Conservation (phyloP, 2,113 vertebrate genomes). For the Myotis lucifugus region DNA sequence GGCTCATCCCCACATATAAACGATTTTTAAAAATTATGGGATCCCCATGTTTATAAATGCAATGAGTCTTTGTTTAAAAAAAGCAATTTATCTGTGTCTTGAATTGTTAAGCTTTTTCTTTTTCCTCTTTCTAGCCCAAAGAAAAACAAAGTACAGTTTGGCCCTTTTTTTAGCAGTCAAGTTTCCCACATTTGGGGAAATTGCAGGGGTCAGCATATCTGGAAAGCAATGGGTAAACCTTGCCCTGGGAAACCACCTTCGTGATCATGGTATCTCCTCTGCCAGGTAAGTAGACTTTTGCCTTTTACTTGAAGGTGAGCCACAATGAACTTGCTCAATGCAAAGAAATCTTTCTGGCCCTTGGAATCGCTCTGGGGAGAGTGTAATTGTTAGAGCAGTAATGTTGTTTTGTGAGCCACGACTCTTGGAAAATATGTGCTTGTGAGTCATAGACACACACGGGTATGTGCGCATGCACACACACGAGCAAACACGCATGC, state of each 20-base stretch:
- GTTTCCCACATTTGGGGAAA: neutral
- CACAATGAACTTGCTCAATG: conserved; percentile 70
- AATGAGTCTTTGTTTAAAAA: conserved; percentile 84
- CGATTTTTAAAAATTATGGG: conserved; percentile 82
- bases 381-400: neutral
- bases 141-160: conserved; percentile 80
- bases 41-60: conserved; percentile 82
- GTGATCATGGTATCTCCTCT: too few relatives aligned
- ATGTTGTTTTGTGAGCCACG: neutral
- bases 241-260: neutral
- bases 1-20: conserved; percentile 82
- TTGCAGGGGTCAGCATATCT: neutral
- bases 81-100: conserved; percentile 82
- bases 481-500: neutral
- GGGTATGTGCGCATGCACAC: neutral
- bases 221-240: neutral
- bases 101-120: conserved; percentile 75
- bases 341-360: conserved; percentile 65
- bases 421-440: conserved; percentile 48
- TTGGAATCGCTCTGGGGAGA: neutral
- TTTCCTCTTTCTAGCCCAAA: conserved; percentile 76
- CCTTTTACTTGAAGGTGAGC: conserved; percentile 80
- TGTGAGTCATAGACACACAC: neutral
- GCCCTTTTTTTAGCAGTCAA: conserved; percentile 60
- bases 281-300: conserved; percentile 50